These are phyloP conservation scores for Temnothorax nylanderi DNA, from an alignment of 1,140 invertebrate genomes.

Conservation along the genomic window DNA sequence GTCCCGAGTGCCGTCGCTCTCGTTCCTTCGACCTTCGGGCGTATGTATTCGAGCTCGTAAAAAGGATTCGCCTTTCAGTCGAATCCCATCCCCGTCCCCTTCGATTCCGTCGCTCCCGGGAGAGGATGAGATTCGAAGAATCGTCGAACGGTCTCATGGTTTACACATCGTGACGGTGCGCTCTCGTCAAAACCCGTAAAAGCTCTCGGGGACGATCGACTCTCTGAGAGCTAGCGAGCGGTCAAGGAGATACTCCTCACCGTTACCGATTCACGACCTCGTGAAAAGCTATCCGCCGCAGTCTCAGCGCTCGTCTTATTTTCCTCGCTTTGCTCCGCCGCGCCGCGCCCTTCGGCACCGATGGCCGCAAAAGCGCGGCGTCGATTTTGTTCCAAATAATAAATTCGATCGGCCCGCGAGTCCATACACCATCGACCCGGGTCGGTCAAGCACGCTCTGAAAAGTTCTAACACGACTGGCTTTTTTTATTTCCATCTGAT, in stretches of 20 bases:
- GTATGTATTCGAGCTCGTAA: conserved; percentile 66
- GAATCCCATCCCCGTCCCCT: conserved; percentile 41
- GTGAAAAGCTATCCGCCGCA: conserved; percentile 70
- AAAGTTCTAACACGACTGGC: conserved; percentile 42
- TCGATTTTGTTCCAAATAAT: conserved; percentile 62
- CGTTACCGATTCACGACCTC: conserved; percentile 75
- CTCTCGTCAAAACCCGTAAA: conserved; percentile 78
- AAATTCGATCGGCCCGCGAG: conserved; percentile 49
- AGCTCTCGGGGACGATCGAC: conserved; percentile 75
- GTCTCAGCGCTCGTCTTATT: conserved; percentile 61
- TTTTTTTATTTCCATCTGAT: conserved; percentile 51
- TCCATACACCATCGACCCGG: background rate
- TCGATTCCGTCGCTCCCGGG: conserved; percentile 19
- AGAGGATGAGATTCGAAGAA: conserved; percentile 62
- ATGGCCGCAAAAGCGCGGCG: conserved; percentile 8
- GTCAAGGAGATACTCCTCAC: conserved; percentile 77
- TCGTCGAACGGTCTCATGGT: conserved; percentile 80
- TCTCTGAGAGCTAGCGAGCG: conserved; percentile 69
- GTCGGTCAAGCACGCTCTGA: conserved; percentile 16
- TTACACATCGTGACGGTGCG: conserved; percentile 80
- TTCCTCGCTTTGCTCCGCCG: conserved; percentile 9
- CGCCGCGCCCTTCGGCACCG: background rate
- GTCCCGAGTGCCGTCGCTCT: conserved; percentile 1
- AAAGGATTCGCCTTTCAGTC: conserved; percentile 78
- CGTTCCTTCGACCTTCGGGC: conserved; percentile 40